phyloP scores from a whole-genome alignment of 35 echinoderm and acorn worm species.

The Strongylocentrotus purpuratus region DNA sequence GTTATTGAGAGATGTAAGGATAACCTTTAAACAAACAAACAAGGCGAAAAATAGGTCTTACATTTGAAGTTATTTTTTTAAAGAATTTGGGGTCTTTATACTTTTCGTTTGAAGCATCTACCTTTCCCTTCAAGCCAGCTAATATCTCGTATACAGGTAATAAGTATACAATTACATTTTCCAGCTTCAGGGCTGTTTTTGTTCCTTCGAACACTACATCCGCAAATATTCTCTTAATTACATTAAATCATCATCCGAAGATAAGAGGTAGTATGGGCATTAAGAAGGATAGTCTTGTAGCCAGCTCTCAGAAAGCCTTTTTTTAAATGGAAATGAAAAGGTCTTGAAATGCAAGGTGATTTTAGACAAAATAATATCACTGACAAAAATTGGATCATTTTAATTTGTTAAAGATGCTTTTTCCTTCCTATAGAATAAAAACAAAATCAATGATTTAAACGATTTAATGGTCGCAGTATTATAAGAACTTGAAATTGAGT shows the following conservation, averaged over 20 bases:
- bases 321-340: neutral
- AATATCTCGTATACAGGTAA: neutral
- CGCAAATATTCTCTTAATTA: conserved; percentile 31
- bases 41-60: no score
- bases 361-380: no score
- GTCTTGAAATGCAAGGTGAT: no score
- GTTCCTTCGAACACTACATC: conserved; percentile 5
- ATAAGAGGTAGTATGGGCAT: neutral
- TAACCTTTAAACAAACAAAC: neutral
- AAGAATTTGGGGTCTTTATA: neutral
- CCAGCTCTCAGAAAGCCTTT: neutral
- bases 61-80: neutral
- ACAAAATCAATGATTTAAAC: neutral
- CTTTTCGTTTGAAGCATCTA: neutral
- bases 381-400: no score
- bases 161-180: neutral
- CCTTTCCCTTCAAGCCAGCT: neutral
- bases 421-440: no score
- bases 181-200: neutral
- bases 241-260: neutral
- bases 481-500: neutral
- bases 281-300: neutral
- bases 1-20: neutral
- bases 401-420: no score
- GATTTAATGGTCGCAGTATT: neutral